These are phyloP conservation scores for Cheilosia variabilis DNA, from an alignment of 2,888 invertebrate genomes.

Conservation along the genomic window DNA sequence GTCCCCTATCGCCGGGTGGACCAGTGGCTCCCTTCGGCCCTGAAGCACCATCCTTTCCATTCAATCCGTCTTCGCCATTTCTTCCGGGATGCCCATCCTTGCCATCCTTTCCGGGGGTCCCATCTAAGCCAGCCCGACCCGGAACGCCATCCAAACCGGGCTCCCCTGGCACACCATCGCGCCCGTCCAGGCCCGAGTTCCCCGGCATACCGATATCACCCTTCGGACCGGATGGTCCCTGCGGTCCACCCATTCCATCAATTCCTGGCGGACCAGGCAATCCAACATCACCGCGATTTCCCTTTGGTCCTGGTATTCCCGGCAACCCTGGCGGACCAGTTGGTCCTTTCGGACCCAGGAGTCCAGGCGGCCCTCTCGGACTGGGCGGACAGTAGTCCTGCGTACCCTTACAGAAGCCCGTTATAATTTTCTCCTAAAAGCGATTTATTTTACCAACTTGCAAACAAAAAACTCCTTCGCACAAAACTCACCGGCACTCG, in stretches of 20 bases:
- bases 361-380: slow-evolving; percentile 87
- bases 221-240: slow-evolving; percentile 82
- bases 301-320: slow-evolving; percentile 89
- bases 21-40: slow-evolving; percentile 89
- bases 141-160: slow-evolving; percentile 93
- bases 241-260: slow-evolving; percentile 82
- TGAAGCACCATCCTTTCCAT: slow-evolving; percentile 86
- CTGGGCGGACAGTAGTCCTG: slow-evolving; percentile 91
- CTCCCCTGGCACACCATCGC: slow-evolving; percentile 95
- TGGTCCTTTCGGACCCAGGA: slow-evolving; percentile 87
- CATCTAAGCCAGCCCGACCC: slow-evolving; percentile 93
- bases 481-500: slow-evolving; percentile 89
- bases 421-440: slow-evolving; percentile 90
- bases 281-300: slow-evolving; percentile 88
- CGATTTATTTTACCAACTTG: slow-evolving; percentile 16
- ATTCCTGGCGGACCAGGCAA: slow-evolving; percentile 87
- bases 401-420: slow-evolving; percentile 92
- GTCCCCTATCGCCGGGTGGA: slow-evolving; percentile 89
- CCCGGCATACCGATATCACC: slow-evolving; percentile 87
- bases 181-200: slow-evolving; percentile 91
- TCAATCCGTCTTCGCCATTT: slow-evolving; percentile 86
- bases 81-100: slow-evolving; percentile 86
- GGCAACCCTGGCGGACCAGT: slow-evolving; percentile 82
- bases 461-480: not conserved
- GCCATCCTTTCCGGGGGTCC: slow-evolving; percentile 90